These are phyloP conservation scores for Hydropsyche betteni DNA, from an alignment of 2,888 invertebrate species.

Conservation along the genomic window DNA sequence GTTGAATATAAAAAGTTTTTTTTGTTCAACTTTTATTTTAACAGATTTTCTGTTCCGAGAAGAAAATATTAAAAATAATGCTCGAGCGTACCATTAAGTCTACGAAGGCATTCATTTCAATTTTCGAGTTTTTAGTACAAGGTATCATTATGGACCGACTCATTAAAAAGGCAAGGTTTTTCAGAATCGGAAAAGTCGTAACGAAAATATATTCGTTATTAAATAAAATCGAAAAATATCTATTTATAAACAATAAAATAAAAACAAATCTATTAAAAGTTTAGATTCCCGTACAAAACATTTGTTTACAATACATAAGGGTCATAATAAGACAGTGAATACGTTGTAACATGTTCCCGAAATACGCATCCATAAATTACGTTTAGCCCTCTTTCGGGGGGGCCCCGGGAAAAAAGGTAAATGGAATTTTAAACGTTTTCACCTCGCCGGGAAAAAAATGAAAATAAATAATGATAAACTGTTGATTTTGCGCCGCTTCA, in stretches of 20 bases:
- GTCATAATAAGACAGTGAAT: no score
- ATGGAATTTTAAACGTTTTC: conserved; percentile 25
- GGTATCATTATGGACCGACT: no score
- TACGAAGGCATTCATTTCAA: conserved; percentile 27
- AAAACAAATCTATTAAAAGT: no score
- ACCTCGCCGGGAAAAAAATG: conserved; percentile 4
- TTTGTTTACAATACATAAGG: no score
- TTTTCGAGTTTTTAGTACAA: conserved; percentile 4
- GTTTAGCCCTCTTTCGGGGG: neutral
- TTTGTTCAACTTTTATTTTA: conserved; percentile 28
- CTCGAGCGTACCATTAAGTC: conserved; percentile 19
- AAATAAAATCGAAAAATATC: neutral
- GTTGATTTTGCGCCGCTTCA: conserved; percentile 1
- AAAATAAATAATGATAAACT: neutral
- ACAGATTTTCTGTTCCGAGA: conserved; percentile 10
- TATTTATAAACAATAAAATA: no score
- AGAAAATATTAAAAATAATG: conserved; percentile 24
- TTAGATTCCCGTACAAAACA: no score
- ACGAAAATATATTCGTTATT: neutral
- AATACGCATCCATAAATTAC: neutral
- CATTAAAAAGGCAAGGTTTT: neutral
- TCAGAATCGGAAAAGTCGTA: neutral
- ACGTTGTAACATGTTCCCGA: no score
- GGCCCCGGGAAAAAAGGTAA: conserved; percentile 3
- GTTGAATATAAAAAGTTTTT: conserved; percentile 14